phyloP scores from a whole-genome alignment of 2,797 vertebrate species.

The Gobio occitaniae region DNA sequence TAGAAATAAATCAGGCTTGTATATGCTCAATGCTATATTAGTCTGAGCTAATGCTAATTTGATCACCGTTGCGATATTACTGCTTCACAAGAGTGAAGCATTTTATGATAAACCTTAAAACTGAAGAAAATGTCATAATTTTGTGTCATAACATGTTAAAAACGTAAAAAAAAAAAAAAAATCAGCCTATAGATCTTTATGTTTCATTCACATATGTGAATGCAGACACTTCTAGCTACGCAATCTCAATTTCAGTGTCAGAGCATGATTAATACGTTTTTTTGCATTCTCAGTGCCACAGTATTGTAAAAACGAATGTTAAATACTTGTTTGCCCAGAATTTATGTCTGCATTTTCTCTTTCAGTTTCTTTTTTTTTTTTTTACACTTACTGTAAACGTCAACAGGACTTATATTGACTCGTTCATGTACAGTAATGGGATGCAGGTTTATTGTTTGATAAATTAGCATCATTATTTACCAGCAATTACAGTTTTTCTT shows the following conservation, averaged over 20 bases:
- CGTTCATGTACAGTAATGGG: slow-evolving; percentile 18
- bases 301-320: not conserved
- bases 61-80: slow-evolving; percentile 14
- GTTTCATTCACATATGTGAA: not conserved
- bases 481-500: slow-evolving; percentile 42
- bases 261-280: not conserved
- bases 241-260: not conserved
- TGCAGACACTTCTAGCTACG: not conserved
- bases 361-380: not conserved
- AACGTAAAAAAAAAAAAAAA: no score
- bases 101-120: slow-evolving; percentile 31
- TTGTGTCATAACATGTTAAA: not conserved
- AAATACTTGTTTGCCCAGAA: not conserved
- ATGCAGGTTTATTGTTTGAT: slow-evolving; percentile 34
- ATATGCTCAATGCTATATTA: slow-evolving; percentile 36
- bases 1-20: slow-evolving; percentile 40
- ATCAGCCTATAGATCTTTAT: not conserved
- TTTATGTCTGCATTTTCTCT: not conserved
- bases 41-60: slow-evolving; percentile 40
- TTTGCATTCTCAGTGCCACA: not conserved
- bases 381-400: slow-evolving; percentile 20
- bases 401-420: slow-evolving; percentile 25
- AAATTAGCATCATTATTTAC: slow-evolving; percentile 38
- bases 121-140: not conserved
- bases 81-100: not conserved